Conservation (phyloP, 2,113 vertebrate species). For the Strigops habroptila region DNA sequence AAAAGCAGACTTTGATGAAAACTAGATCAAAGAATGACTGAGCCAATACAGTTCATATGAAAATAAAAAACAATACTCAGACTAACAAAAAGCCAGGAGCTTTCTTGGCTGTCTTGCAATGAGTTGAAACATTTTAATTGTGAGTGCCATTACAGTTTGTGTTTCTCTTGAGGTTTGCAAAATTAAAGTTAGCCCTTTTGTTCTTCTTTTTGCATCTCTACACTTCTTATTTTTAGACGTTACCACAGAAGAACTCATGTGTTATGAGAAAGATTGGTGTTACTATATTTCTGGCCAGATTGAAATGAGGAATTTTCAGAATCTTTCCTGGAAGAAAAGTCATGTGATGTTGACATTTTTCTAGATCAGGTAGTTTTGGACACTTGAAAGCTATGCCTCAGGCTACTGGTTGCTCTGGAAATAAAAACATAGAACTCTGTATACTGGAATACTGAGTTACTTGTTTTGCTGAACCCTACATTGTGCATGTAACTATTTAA, state of each 20-base stretch:
- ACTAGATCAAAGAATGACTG: not conserved
- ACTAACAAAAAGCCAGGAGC: not conserved
- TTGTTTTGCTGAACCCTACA: not conserved
- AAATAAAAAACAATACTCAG: not conserved
- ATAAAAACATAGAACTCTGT: not conserved
- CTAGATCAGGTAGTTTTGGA: not conserved
- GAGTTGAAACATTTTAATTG: not conserved
- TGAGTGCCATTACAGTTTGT: not conserved
- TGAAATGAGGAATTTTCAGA: not conserved
- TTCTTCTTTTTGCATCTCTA: not conserved
- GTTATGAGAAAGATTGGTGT: not conserved
- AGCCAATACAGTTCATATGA: not conserved
- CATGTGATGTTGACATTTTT: not conserved
- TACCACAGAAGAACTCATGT: not conserved
- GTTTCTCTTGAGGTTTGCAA: not conserved
- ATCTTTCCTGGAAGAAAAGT: not conserved
- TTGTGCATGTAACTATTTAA: not conserved
- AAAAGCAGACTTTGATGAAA: conserved; percentile 21
- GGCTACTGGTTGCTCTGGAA: not conserved
- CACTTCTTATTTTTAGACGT: not conserved
- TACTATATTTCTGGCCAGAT: not conserved
- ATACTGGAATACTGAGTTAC: not conserved
- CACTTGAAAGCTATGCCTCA: not conserved
- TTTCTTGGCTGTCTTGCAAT: not conserved
- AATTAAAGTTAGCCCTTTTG: not conserved